phyloP scores from a whole-genome alignment of 2,113 vertebrate species.

The Mesembrinibis cayennensis region DNA sequence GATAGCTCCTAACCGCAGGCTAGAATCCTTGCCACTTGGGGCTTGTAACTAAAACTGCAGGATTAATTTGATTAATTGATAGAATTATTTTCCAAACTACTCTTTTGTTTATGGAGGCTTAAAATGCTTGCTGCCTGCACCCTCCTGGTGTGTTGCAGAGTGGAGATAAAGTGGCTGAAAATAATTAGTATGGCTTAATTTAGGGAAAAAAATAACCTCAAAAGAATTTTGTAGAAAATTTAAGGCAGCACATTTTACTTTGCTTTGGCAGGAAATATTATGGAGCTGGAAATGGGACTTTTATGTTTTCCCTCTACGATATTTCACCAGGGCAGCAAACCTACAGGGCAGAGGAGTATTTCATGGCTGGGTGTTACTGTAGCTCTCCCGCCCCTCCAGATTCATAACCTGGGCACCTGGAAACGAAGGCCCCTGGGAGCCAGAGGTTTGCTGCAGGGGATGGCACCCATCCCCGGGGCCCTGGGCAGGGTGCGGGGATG shows the following conservation, averaged over 20 bases:
- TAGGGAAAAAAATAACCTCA: constrained; percentile 66
- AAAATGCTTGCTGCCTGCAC: constrained; percentile 65
- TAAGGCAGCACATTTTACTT: constrained; percentile 46
- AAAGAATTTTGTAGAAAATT: constrained; percentile 66
- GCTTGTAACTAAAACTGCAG: constrained; percentile 77
- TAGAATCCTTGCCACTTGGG: constrained; percentile 73
- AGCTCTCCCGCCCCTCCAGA: neutral
- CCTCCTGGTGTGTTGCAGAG: constrained; percentile 72
- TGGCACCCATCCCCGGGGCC: rapidly evolving
- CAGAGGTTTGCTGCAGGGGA: neutral
- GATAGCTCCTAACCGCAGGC: constrained; percentile 65
- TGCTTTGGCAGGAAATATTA: constrained; percentile 58
- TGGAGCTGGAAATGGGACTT: constrained; percentile 49
- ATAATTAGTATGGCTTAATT: constrained; percentile 79
- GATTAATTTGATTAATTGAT: constrained; percentile 82
- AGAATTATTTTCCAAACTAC: constrained; percentile 77
- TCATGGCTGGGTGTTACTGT: neutral
- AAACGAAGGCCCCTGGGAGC: neutral
- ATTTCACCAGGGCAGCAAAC: constrained; percentile 24
- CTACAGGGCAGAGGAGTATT: neutral
- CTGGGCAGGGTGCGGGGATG: neutral
- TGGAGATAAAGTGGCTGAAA: constrained; percentile 76
- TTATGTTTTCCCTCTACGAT: neutral
- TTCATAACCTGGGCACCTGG: neutral
- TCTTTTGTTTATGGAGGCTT: constrained; percentile 77